A percentile compares a stretch with the other conserved stretches of the same genome.
Conservation (phyloP, 2,888 invertebrate genomes). For the Amphimallon solstitiale region DNA sequence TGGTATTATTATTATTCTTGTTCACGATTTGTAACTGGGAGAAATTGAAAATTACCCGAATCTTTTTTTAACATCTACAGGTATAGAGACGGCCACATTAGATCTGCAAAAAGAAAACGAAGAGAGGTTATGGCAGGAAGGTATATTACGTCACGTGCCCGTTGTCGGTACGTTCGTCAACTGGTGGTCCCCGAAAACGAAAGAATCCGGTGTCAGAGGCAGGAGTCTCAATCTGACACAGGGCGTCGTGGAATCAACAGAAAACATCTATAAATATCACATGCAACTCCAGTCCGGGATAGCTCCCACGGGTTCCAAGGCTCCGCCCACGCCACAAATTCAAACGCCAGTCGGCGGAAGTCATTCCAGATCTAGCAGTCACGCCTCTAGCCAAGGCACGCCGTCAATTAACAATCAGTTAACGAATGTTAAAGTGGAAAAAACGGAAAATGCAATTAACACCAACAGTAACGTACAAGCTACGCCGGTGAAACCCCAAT, state of each 20-base stretch:
- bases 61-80: conserved; percentile 61
- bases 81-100: conserved; percentile 92
- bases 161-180: conserved; percentile 93
- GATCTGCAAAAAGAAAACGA: conserved; percentile 92
- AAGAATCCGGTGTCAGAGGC: conserved; percentile 82
- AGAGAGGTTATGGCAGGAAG: conserved; percentile 92
- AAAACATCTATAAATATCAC: conserved; percentile 82
- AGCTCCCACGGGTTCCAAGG: conserved; percentile 69
- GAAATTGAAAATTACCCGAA: neutral
- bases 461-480: conserved; percentile 12
- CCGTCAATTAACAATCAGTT: conserved; percentile 11
- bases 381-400: conserved; percentile 56
- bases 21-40: no score
- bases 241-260: conserved; percentile 85
- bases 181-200: conserved; percentile 90
- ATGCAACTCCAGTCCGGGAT: conserved; percentile 79
- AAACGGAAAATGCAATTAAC: conserved; percentile 3
- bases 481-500: conserved; percentile 12
- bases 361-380: conserved; percentile 75
- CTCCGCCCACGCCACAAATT: conserved; percentile 75
- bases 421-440: conserved; percentile 25
- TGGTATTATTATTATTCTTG: no score
- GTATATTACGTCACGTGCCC: conserved; percentile 92
- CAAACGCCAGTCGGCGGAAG: conserved; percentile 73
- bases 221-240: conserved; percentile 81